Evolutionary conservation across 2,888 invertebrate species (phyloP).

Genomic region (Cotesia congregata): DNA sequence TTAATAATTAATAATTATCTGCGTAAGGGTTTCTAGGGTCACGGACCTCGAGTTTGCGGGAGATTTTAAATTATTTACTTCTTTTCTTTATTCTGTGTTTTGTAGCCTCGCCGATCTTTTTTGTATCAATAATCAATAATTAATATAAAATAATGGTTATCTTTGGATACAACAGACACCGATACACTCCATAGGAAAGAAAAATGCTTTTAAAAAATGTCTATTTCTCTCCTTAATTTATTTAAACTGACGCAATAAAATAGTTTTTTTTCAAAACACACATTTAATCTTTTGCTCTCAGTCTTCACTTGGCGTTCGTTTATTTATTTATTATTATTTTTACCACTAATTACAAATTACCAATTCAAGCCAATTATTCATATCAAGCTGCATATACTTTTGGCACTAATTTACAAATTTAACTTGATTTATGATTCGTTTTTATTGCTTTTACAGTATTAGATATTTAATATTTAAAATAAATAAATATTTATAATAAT

Average conservation of each 20-base stretch:
- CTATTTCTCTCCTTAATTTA: neutral
- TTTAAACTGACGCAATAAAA: neutral
- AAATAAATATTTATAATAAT: neutral
- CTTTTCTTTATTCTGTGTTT: neutral
- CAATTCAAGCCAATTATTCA: conserved; percentile 39
- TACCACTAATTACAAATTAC: conserved; percentile 7
- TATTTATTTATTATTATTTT: conserved; percentile 32
- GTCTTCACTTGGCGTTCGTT: conserved; percentile 31
- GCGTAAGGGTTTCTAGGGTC: neutral
- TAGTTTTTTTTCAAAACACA: neutral
- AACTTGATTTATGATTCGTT: neutral
- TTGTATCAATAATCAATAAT: neutral
- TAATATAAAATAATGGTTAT: neutral
- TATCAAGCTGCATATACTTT: conserved; percentile 27
- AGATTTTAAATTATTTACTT: neutral
- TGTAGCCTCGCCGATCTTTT: neutral
- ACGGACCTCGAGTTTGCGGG: conserved; percentile 1
- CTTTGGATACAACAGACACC: neutral
- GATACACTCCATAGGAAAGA: neutral
- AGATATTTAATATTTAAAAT: neutral
- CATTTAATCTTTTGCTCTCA: conserved; percentile 20
- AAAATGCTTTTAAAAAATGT: neutral
- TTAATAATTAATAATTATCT: neutral
- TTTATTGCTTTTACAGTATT: neutral
- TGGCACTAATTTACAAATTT: conserved; percentile 45